These are phyloP conservation scores for Ciconia stormi DNA, from an alignment of 2,113 vertebrate species.

Conservation along the genomic window DNA sequence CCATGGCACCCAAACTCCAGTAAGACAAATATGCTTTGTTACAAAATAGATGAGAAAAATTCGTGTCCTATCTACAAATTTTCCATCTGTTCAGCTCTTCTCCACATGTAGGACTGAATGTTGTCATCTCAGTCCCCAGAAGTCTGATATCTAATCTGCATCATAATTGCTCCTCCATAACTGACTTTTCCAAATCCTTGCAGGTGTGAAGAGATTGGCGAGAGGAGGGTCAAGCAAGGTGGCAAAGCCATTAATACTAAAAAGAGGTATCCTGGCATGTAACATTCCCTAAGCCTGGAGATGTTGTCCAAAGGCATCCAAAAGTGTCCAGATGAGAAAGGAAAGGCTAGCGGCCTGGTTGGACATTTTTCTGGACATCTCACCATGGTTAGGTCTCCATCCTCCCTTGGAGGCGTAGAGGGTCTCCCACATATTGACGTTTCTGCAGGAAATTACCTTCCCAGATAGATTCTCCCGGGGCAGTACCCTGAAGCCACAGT, in stretches of 20 bases:
- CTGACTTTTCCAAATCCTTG: neutral
- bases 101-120: neutral
- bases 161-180: neutral
- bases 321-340: neutral
- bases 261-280: neutral
- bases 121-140: neutral
- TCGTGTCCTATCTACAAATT: neutral
- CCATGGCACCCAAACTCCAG: neutral
- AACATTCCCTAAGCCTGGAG: neutral
- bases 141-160: neutral
- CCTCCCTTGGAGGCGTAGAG: neutral
- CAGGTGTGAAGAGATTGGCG: neutral
- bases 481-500: neutral
- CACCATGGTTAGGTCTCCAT: neutral
- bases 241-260: neutral
- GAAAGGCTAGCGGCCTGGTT: neutral
- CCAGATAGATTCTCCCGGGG: neutral
- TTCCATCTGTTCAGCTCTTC: neutral
- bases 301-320: neutral
- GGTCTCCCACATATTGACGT: accelerated
- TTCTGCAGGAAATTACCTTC: neutral
- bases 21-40: neutral
- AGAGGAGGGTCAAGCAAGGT: neutral
- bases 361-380: neutral
- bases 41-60: neutral